phyloP scores from a whole-genome alignment of 1,140 invertebrate genomes.

The Drosophila malerkotliana region DNA sequence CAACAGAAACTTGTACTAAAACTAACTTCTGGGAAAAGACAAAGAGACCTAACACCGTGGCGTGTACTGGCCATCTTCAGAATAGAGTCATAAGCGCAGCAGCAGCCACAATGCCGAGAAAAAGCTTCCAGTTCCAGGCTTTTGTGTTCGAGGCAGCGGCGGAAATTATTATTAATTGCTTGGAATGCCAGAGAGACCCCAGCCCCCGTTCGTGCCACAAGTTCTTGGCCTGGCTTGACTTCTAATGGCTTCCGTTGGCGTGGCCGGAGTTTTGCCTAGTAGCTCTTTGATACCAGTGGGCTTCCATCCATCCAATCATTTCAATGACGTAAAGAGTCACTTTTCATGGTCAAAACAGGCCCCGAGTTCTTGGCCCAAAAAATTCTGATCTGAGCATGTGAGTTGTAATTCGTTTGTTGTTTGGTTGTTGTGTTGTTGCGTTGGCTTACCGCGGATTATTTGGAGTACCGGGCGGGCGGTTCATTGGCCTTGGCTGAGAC shows the following conservation, averaged over 20 bases:
- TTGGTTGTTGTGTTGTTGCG: conserved; percentile 2
- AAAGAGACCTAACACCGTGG: not conserved
- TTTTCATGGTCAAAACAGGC: conserved; percentile 70
- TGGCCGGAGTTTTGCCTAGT: conserved; percentile 38
- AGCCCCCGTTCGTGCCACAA: conserved; percentile 16
- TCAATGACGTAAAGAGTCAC: conserved; percentile 69
- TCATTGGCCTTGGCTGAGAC: conserved; percentile 67
- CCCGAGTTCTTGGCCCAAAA: conserved; percentile 63
- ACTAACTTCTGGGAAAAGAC: conserved; percentile 31
- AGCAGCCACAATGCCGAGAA: conserved; percentile 24
- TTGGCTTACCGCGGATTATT: conserved; percentile 55
- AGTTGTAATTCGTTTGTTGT: conserved; percentile 7
- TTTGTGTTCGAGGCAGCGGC: conserved; percentile 62
- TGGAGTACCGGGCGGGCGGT: conserved; percentile 55
- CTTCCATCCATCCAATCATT: conserved; percentile 51
- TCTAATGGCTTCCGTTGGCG: conserved; percentile 77
- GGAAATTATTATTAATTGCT: conserved; percentile 81
- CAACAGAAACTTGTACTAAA: conserved; percentile 31
- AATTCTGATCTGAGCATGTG: conserved; percentile 28
- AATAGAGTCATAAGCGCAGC: conserved; percentile 31
- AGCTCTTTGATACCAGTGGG: not conserved
- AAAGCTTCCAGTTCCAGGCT: conserved; percentile 48
- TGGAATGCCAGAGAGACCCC: conserved; percentile 50
- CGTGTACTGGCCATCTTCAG: conserved; percentile 10
- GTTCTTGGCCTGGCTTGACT: conserved; percentile 35